These are phyloP conservation scores for Melitaea athalia DNA, from an alignment of 2,888 invertebrate genomes.

Conservation along the genomic window DNA sequence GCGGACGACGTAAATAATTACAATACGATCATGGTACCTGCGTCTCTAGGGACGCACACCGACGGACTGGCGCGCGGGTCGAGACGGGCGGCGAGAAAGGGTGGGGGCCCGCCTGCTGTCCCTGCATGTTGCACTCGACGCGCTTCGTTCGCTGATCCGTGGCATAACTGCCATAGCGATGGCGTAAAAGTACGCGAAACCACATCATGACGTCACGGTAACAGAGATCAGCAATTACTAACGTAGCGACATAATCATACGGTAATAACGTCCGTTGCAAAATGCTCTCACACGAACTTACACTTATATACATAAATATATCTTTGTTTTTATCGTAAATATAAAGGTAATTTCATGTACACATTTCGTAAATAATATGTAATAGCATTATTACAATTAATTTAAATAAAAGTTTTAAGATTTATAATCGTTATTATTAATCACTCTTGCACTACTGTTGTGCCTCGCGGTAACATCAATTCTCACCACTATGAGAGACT, in stretches of 20 bases:
- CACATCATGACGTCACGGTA: conserved; percentile 48
- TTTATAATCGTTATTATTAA: too few species aligned
- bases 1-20: conserved; percentile 43
- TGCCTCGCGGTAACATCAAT: too few species aligned
- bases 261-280: conserved; percentile 3
- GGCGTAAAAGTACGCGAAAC: conserved; percentile 41
- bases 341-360: not conserved
- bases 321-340: not conserved
- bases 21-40: conserved; percentile 62
- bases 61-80: conserved; percentile 68
- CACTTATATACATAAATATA: too few species aligned
- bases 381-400: not conserved
- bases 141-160: conserved; percentile 54
- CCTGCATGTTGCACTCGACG: conserved; percentile 73
- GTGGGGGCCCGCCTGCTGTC: conserved; percentile 70
- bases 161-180: conserved; percentile 44
- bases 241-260: conserved; percentile 6
- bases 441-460: too few species aligned
- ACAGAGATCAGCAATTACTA: conserved; percentile 35
- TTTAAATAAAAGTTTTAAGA: too few species aligned
- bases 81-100: conserved; percentile 57
- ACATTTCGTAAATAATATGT: not conserved
- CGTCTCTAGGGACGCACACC: conserved; percentile 77
- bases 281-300: not conserved
- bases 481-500: too few species aligned